phyloP scores from a whole-genome alignment of 2,113 vertebrate species.

The Ginglymostoma cirratum region DNA sequence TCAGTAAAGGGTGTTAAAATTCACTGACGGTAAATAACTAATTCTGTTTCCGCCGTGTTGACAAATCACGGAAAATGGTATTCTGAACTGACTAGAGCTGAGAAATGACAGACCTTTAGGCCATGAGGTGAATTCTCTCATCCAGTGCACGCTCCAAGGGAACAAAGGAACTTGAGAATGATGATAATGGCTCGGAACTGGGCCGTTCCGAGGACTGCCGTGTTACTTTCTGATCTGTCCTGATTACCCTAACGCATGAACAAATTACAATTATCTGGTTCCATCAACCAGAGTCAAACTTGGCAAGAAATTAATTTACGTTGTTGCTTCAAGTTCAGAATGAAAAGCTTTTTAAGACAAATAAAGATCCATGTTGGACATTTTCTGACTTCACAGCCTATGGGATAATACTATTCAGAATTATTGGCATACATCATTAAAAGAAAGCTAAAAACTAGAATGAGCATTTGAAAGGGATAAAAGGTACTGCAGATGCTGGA shows the following conservation, averaged over 20 bases:
- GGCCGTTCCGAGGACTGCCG: background rate
- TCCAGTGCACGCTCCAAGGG: background rate
- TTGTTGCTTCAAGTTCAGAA: background rate
- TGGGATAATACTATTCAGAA: background rate
- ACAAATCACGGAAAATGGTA: background rate
- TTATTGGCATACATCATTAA: background rate
- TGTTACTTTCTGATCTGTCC: background rate
- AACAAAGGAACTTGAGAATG: background rate
- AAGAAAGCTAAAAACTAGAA: background rate
- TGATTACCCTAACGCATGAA: background rate
- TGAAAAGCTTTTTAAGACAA: background rate
- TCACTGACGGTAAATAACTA: slow-evolving; percentile 20
- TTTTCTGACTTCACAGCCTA: background rate
- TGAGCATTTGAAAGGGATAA: background rate
- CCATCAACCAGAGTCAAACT: background rate
- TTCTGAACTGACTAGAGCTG: background rate
- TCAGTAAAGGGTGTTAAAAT: background rate
- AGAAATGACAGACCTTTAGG: background rate
- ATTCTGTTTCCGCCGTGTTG: slow-evolving; percentile 22
- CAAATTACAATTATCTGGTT: background rate
- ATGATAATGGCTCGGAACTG: background rate
- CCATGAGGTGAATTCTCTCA: background rate
- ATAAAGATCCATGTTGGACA: background rate
- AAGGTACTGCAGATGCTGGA: too few species aligned
- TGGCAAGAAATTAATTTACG: background rate